Percentiles rank a stretch among this genome's conserved stretches.
Evolutionary conservation across 2,888 invertebrate species (phyloP).

Genomic region (Brenthis hecate): DNA sequence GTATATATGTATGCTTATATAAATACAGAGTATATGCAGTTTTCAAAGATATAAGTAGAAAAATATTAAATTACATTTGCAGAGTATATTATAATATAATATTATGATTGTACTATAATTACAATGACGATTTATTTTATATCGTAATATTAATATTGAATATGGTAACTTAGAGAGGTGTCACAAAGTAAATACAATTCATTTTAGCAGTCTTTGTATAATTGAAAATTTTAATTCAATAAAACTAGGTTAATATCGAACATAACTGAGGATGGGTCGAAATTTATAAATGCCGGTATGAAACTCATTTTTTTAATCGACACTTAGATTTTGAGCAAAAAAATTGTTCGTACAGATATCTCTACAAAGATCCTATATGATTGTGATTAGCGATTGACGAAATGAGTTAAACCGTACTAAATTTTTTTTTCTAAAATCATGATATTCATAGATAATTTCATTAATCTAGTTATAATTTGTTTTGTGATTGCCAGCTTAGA

Average conservation of each 20-base stretch:
- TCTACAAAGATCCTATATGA: not conserved
- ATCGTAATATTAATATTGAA: conserved; percentile 28
- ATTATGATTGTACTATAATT: conserved; percentile 32
- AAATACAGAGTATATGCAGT: conserved; percentile 37
- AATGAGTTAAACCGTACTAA: conserved; percentile 15
- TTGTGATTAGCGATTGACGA: conserved; percentile 7
- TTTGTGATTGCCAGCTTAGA: not conserved
- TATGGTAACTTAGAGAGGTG: conserved; percentile 37
- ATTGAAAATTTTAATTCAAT: conserved; percentile 28
- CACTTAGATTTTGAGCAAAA: not conserved
- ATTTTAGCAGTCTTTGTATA: conserved; percentile 28
- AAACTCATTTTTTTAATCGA: conserved; percentile 21
- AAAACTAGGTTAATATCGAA: conserved; percentile 28
- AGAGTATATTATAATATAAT: conserved; percentile 35
- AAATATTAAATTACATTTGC: conserved; percentile 36
- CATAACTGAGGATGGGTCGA: conserved; percentile 26
- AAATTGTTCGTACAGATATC: not conserved
- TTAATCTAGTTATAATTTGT: not conserved
- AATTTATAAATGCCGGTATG: conserved; percentile 4
- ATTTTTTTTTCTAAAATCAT: conserved; percentile 18
- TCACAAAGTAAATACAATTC: conserved; percentile 33
- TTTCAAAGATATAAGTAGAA: conserved; percentile 34
- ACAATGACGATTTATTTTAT: conserved; percentile 32
- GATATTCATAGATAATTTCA: not conserved
- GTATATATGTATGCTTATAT: conserved; percentile 36